phyloP scores from a whole-genome alignment of 2,888 invertebrate species.

The Lissonota sp. region DNA sequence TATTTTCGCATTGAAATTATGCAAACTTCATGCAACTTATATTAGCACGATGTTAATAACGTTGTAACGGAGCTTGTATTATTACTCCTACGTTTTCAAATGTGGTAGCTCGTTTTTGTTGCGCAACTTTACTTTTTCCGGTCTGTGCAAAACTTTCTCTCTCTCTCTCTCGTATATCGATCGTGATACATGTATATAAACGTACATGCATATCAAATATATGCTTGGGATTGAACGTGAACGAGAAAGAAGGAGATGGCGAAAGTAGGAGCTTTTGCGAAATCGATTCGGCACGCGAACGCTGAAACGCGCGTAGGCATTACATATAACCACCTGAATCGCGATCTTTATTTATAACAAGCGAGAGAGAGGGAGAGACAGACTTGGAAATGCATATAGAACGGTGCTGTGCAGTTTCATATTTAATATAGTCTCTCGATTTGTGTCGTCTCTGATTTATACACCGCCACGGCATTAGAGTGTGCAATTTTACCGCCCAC shows the following conservation, averaged over 20 bases:
- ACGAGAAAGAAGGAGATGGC: conserved; percentile 42
- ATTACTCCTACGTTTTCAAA: conserved; percentile 19
- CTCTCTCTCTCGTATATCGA: conserved; percentile 46
- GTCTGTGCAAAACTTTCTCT: background rate
- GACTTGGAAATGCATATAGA: background rate
- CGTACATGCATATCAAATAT: background rate
- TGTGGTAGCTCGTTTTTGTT: conserved; percentile 39
- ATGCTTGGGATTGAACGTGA: conserved; percentile 39
- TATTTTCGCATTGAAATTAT: no score
- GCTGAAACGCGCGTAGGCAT: conserved; percentile 54
- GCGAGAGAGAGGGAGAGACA: conserved; percentile 13
- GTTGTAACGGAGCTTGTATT: conserved; percentile 18
- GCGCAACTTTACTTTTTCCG: conserved; percentile 41
- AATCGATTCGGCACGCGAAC: conserved; percentile 76
- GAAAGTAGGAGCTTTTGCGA: conserved; percentile 65
- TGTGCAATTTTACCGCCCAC: conserved; percentile 34
- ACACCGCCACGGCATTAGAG: conserved; percentile 24
- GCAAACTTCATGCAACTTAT: no score
- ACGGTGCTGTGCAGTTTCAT: conserved; percentile 23
- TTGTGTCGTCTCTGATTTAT: conserved; percentile 53
- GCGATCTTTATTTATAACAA: conserved; percentile 38
- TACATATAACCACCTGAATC: conserved; percentile 46
- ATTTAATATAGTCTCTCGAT: conserved; percentile 23
- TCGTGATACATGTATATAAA: conserved; percentile 3
- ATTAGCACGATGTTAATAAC: conserved; percentile 23